These are phyloP conservation scores for Apantesis nais DNA, from an alignment of 2,888 invertebrate species.

Conservation along the genomic window DNA sequence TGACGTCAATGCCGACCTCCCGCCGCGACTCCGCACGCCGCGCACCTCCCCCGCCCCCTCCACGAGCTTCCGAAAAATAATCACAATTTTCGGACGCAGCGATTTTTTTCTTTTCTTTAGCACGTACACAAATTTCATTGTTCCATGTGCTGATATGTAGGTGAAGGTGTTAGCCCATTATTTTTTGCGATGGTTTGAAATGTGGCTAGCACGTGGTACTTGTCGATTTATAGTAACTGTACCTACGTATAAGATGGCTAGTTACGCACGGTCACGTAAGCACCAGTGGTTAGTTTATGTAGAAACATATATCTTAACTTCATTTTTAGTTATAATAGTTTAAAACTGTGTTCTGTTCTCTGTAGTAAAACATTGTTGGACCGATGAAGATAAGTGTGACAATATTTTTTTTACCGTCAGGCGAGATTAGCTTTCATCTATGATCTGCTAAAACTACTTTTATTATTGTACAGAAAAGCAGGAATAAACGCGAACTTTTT, in stretches of 20 bases:
- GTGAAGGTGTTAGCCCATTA: slow-evolving; percentile 45
- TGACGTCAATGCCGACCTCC: slow-evolving; percentile 85
- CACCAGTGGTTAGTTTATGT: slow-evolving; percentile 25
- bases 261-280: slow-evolving; percentile 33
- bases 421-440: too few relatives aligned
- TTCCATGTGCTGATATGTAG: slow-evolving; percentile 46
- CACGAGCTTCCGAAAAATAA: slow-evolving; percentile 78
- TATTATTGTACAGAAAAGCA: background rate
- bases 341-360: slow-evolving; percentile 14
- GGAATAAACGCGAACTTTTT: background rate
- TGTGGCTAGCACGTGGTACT: slow-evolving; percentile 47
- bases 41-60: slow-evolving; percentile 66
- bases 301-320: slow-evolving; percentile 24
- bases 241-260: slow-evolving; percentile 16
- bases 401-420: background rate
- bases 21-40: slow-evolving; percentile 59
- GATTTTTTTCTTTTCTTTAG: slow-evolving; percentile 54
- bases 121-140: slow-evolving; percentile 52
- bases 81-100: slow-evolving; percentile 76
- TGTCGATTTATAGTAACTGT: slow-evolving; percentile 23
- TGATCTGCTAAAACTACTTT: too few relatives aligned
- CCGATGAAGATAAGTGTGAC: background rate
- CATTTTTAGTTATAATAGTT: slow-evolving; percentile 24
- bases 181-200: slow-evolving; percentile 40
- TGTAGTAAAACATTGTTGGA: background rate